Percentiles rank a stretch among this genome's conserved stretches.
Evolutionary conservation across 2,888 invertebrate genomes (phyloP).

Genomic region (Papilio elwesi): DNA sequence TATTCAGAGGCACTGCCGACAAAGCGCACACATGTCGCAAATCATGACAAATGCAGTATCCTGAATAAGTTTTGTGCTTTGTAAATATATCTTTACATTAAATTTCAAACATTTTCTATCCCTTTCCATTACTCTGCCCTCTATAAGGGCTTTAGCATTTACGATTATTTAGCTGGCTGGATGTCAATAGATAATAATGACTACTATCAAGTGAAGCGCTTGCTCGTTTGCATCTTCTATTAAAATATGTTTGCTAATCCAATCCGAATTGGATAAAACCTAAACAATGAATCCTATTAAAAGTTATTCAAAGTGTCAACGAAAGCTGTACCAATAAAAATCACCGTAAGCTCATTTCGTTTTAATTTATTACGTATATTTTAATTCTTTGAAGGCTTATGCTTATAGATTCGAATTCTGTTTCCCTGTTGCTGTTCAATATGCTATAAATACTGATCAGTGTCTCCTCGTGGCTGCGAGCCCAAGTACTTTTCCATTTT

Average conservation of each 20-base stretch:
- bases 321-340: slow-evolving; percentile 64
- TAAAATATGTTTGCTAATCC: neutral
- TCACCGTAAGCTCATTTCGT: slow-evolving; percentile 70
- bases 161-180: neutral
- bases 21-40: slow-evolving; percentile 45
- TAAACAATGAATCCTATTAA: slow-evolving; percentile 53
- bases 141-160: neutral
- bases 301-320: slow-evolving; percentile 61
- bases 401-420: slow-evolving; percentile 62
- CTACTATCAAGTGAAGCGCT: no score
- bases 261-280: slow-evolving; percentile 35
- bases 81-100: slow-evolving; percentile 20
- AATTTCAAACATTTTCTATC: slow-evolving; percentile 2
- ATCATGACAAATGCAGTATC: slow-evolving; percentile 75
- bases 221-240: neutral
- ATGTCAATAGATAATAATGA: no score
- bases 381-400: slow-evolving; percentile 58
- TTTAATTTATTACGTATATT: slow-evolving; percentile 71
- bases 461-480: slow-evolving; percentile 53
- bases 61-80: slow-evolving; percentile 54
- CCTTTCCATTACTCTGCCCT: neutral
- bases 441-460: slow-evolving; percentile 73
- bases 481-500: slow-evolving; percentile 56
- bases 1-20: slow-evolving; percentile 27
- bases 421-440: slow-evolving; percentile 64